Conservation (phyloP, 2,888 invertebrate genomes). For the Chaitophorus viminalis region DNA sequence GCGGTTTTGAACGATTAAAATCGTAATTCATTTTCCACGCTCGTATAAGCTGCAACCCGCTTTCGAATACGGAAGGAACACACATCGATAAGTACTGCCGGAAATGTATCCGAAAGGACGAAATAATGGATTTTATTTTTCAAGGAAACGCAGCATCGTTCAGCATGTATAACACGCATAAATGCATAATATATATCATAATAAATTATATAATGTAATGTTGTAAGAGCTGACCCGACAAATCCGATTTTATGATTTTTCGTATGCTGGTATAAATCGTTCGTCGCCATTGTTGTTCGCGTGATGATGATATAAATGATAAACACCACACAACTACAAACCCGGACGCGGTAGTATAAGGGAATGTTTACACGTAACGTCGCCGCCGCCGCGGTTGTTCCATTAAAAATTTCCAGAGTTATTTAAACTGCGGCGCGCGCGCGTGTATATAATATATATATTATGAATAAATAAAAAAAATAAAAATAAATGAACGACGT, state of each 20-base stretch:
- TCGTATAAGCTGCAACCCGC: no score
- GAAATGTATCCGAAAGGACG: no score
- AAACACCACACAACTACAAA: background rate
- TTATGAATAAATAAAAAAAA: no score
- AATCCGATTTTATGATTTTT: conserved; percentile 40
- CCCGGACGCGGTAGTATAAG: background rate
- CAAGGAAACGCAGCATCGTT: background rate
- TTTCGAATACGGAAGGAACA: no score
- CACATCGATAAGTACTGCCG: no score
- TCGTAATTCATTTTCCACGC: no score
- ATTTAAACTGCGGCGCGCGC: conserved; percentile 28
- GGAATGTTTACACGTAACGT: conserved; percentile 45
- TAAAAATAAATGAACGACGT: conserved; percentile 31
- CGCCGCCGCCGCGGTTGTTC: conserved; percentile 23
- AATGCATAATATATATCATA: no score
- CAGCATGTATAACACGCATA: background rate
- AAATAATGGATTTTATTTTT: no score
- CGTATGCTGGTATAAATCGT: conserved; percentile 47
- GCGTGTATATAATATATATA: background rate
- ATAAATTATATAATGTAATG: no score
- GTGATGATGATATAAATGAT: conserved; percentile 25
- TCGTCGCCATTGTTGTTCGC: conserved; percentile 54
- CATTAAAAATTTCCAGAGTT: conserved; percentile 57
- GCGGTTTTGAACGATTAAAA: no score
- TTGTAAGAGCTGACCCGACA: background rate